Evolutionary conservation across 1,140 invertebrate genomes (phyloP), one percentile per base, ranked within the genome.

Genomic region (Andrena cerasifolii): DNA sequence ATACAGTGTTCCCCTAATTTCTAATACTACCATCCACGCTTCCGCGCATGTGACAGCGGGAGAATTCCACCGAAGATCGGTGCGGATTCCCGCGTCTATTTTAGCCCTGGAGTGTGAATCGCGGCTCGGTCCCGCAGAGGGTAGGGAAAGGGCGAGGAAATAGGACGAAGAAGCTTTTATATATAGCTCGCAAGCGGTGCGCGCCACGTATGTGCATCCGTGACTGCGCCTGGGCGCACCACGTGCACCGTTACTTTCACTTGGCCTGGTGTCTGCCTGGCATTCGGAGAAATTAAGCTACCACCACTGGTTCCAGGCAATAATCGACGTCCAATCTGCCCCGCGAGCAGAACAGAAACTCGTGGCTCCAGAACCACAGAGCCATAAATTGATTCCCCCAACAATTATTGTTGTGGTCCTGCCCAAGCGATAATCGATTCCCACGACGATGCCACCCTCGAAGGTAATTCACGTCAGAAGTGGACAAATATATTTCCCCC

Each of bases 381-480:
- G n/a, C n/a, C 14, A 36, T 54, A 68, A 68, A 68, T 68, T 68
- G 54, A 68, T 40, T n/a, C n/a, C 33, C 24, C 2, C 26, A 16
- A 65, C 43, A 65, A 49, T 47, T 16, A 47, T 49, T n/a, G n/a
- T n/a, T n/a, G n/a, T n/a, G n/a, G n/a, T 40, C 31, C 67, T 2
- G 56, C 47, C 10, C 16, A 43, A 2, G 5, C n/a, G 28, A 61
- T 40, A 72, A 72, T 72, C 31, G 56, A 72, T 72, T 72, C 70
- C 56, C 70, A 72, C 43, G 70, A 36, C 33, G 21, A 26, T 72
- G 70, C 16, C 16, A 26, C 53, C n/a, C 40, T 28, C 21, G 70
- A 6, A 62, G 70, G 58, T 72, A 72, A 72, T 62, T 51, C 70
- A 72, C 31, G 28, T 62, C 43, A 21, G n/a, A 36, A 51, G 16